Evolutionary conservation across 2,113 vertebrate species (phyloP), one percentile per base, ranked within the genome.

Genomic region (Argyrosomus japonicus): DNA sequence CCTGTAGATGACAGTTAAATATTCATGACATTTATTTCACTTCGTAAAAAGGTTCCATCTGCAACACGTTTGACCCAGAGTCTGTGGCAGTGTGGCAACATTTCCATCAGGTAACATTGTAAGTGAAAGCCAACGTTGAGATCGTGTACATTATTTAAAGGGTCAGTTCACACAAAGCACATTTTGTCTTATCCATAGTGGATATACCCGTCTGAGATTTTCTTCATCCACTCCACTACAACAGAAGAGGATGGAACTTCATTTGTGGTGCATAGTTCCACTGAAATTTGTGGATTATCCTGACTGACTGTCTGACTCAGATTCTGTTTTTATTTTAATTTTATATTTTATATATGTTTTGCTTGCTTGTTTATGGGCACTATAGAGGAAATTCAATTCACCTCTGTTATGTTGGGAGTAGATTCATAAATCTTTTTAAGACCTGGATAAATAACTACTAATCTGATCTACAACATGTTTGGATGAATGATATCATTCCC

Each of bases 1-100:
- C 67, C 82, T 71, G 61, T 0, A 83, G 73, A 82, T 87, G 71
- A 87, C 83, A 83, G 21, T 90, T 89, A 90, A 91, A 88, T 89
- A 93, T 91, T 92, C 91, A 91, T 79, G 87, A 61, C 57, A 79
- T 78, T 70, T 32, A 63, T 64, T 68, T 84, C 50, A 25, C 68
- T 32, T 71, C n/a, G 5, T 48, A 62, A 56, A 68, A 43, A 7
- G 7, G 68, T 12, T 61, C 12, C 2, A 45, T 63, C 65, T 54
- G 48, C 54, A 43, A 36, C 51, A 8, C 18, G 62, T 68, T 17
- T 75, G 58, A 68, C 25, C 60, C 65, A 21, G 43, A 32, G 48
- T 75, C 57, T 36, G 93, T 89, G 89, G 75, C 48, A 54, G 48
- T 21, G 51, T 50, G 62, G 3, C 17, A 60, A 64, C 48, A 14